Conservation (phyloP, 2,797 vertebrate species). For the Lepus oiostolus region DNA sequence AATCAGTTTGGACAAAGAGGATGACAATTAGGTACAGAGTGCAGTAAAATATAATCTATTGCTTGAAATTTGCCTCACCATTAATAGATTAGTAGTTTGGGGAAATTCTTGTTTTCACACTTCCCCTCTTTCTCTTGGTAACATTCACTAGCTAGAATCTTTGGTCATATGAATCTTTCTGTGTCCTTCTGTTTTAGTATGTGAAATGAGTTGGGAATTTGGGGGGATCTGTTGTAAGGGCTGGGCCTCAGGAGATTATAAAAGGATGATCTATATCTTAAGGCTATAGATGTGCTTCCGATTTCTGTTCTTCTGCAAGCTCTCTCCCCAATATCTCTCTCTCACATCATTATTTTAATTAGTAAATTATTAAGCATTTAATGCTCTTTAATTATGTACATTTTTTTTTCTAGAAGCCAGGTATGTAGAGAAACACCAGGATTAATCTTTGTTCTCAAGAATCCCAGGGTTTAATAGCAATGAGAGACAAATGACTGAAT, state of each 20-base stretch:
- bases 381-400: background rate
- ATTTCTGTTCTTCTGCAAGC: conserved; percentile 30
- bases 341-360: background rate
- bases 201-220: conserved; percentile 23
- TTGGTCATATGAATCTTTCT: background rate
- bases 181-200: background rate
- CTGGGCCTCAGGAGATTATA: background rate
- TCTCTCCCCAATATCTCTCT: background rate
- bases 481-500: background rate
- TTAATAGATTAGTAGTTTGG: conserved; percentile 13
- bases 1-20: conserved; percentile 27
- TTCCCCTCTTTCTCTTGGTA: background rate
- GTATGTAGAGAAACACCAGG: background rate
- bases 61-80: background rate
- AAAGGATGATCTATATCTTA: background rate
- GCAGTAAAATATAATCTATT: background rate
- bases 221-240: background rate
- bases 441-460: background rate
- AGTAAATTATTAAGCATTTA: background rate
- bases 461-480: background rate
- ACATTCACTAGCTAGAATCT: background rate
- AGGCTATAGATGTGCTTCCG: background rate
- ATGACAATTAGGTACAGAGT: background rate
- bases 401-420: conserved; percentile 33
- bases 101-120: background rate